phyloP scores from a whole-genome alignment of 2,888 invertebrate species.

The Peribatodes rhomboidaria region DNA sequence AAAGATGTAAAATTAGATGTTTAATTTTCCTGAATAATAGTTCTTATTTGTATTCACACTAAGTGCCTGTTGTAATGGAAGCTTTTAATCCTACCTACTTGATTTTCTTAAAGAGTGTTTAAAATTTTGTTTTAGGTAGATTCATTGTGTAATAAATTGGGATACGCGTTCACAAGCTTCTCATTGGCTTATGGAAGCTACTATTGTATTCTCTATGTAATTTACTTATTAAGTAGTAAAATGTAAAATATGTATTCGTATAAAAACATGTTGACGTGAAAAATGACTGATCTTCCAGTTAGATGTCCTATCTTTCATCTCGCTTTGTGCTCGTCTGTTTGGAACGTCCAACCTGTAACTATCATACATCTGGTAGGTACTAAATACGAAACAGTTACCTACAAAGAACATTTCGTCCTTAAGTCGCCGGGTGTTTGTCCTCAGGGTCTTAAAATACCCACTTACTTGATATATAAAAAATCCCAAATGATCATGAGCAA shows the following conservation, averaged over 20 bases:
- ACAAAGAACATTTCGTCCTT: neutral
- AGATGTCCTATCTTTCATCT: constrained; percentile 57
- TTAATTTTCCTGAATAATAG: constrained; percentile 19
- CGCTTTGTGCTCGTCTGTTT: constrained; percentile 42
- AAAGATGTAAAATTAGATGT: neutral
- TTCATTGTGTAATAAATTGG: neutral
- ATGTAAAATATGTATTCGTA: constrained; percentile 8
- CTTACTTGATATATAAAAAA: too few species aligned
- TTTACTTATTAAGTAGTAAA: neutral
- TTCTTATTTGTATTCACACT: constrained; percentile 52
- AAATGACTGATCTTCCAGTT: constrained; percentile 73
- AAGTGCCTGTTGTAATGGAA: constrained; percentile 62
- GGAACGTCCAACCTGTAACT: constrained; percentile 4
- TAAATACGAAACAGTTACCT: neutral
- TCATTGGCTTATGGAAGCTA: neutral
- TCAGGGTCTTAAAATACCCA: too few species aligned
- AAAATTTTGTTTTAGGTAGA: neutral
- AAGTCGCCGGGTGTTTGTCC: too few species aligned
- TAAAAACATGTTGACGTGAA: constrained; percentile 34
- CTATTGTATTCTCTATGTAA: constrained; percentile 7
- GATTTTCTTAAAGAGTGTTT: neutral
- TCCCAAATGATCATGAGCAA: too few species aligned
- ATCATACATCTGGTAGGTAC: neutral
- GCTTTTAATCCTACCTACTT: constrained; percentile 39
- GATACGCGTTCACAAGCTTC: neutral